These are phyloP conservation scores for Microtus californicus DNA, from an alignment of 2,797 vertebrate species.

Conservation along the genomic window DNA sequence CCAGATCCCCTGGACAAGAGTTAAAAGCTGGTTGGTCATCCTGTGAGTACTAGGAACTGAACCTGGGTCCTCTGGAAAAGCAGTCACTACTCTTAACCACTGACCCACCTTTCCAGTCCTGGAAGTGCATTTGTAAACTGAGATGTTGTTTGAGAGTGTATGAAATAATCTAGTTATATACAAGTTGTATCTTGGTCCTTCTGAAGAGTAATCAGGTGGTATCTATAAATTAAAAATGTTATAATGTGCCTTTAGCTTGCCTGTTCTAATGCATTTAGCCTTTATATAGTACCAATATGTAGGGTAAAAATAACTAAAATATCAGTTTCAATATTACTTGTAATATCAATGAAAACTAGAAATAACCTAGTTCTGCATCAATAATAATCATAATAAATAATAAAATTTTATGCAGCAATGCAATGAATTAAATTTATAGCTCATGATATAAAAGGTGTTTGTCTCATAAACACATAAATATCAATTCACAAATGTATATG, in stretches of 20 bases:
- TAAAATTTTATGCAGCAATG: background rate
- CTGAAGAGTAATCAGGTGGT: background rate
- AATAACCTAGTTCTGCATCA: background rate
- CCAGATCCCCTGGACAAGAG: background rate
- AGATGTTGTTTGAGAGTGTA: background rate
- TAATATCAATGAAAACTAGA: background rate
- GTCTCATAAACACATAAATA: background rate
- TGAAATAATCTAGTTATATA: background rate
- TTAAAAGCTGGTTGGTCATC: background rate
- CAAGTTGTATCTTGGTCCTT: background rate
- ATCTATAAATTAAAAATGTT: conserved; percentile 19
- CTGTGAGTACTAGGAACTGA: background rate
- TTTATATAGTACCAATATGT: background rate
- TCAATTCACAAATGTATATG: background rate
- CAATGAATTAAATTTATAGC: background rate
- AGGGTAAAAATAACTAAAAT: background rate
- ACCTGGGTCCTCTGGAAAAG: no score
- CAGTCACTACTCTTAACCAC: background rate
- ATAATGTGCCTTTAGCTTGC: background rate
- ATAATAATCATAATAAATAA: background rate
- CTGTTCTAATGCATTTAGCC: background rate
- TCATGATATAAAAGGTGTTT: background rate
- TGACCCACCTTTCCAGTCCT: background rate
- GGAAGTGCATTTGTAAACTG: background rate
- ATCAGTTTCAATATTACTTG: conserved; percentile 19